Evolutionary conservation across 2,888 invertebrate genomes (phyloP), one percentile per base, ranked within the genome.

Genomic region (Apomyelois bistriatella): DNA sequence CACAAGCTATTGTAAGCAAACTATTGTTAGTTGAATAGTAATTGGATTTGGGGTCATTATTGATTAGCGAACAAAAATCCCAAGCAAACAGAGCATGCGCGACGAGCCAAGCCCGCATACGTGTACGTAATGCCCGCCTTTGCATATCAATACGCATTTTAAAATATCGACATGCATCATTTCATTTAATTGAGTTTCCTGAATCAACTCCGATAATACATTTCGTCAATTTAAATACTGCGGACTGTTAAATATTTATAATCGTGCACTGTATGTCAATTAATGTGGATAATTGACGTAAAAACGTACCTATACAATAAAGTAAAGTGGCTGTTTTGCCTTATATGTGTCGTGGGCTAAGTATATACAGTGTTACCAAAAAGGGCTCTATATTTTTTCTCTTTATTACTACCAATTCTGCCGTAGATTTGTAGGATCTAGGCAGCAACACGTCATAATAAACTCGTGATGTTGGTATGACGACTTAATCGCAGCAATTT

Each of bases 161-260:
- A 84, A n/a, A n/a, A 84, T 85, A 85, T 84, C 79, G 87, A 82
- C 87, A 89, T 78, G 89, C 85, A 84, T 85, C 88, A 86, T 86
- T 89, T 79, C 75, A 79, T 86, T 82, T 88, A 83, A 87, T 85
- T 85, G 79, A 82, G 82, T 83, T 86, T 85, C 85, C 86, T 82
- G 75, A 77, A 79, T 76, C 70, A 64, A 54, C 60, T 66, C 61
- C 65, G 70, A 72, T 79, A 76, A 68, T 66, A 64, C 68, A 65
- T 70, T 70, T 66, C 53, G 62, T 59, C 58, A 58, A 62, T 66
- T 64, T 60, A 64, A 59, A 61, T 60, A 56, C 52, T 55, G 58
- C 58, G 62, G 61, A 58, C 74, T 72, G 68, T 70, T 79, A 59
- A 75, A 80, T 83, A 79, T 81, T 82, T 77, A 78, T 79, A 75